Conservation (phyloP, 2,797 vertebrate species). For the Leuciscus waleckii region DNA sequence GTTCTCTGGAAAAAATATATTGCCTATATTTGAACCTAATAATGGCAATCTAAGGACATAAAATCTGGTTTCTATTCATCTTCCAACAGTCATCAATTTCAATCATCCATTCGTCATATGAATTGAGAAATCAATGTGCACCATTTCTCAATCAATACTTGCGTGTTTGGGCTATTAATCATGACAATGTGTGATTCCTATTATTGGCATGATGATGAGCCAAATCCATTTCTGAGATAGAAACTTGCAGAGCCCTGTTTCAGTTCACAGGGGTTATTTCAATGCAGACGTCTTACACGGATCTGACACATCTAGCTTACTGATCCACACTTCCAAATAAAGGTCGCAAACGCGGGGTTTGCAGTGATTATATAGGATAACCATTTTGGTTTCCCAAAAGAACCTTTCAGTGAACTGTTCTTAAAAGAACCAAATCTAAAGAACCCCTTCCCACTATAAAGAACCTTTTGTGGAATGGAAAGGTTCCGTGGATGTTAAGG, state of each 20-base stretch:
- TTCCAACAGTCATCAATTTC: constrained; percentile 1
- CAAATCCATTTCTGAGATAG: constrained; percentile 6
- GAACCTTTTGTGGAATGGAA: too few species aligned
- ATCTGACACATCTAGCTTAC: not conserved
- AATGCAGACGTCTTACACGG: not conserved
- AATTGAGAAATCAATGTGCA: constrained; percentile 44
- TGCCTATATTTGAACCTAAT: not conserved
- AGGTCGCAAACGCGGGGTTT: too few species aligned
- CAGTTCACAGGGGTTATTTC: not conserved
- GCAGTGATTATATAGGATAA: too few species aligned
- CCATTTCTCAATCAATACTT: constrained; percentile 48
- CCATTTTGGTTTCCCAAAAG: too few species aligned
- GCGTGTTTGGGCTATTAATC: not conserved
- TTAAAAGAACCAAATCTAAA: too few species aligned
- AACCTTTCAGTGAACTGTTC: too few species aligned
- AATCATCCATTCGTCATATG: constrained; percentile 38
- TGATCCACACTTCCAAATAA: not conserved
- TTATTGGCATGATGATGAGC: not conserved
- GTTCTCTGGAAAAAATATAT: not conserved
- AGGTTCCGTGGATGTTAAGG: too few species aligned
- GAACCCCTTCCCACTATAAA: too few species aligned
- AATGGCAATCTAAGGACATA: not conserved
- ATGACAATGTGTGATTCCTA: not conserved
- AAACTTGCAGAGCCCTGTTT: constrained; percentile 20
- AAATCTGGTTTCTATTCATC: not conserved